Percentiles rank a stretch among this genome's conserved stretches.
Conservation (phyloP, 1,140 invertebrate species). For the Leptonema lineaticorne region DNA sequence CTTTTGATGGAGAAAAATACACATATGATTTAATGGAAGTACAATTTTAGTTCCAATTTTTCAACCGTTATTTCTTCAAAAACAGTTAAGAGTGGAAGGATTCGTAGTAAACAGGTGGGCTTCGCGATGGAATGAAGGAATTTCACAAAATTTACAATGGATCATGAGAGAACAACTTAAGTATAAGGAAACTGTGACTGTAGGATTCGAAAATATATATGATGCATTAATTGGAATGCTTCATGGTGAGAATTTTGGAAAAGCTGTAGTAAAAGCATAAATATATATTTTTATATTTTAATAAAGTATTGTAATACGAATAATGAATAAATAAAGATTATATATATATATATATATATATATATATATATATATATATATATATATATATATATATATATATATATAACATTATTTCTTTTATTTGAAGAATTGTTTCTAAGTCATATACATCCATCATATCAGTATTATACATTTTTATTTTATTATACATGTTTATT, state of each 20-base stretch:
- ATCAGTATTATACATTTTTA: too few relatives aligned
- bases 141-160: slow-evolving; percentile 60
- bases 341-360: too few relatives aligned
- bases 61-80: slow-evolving; percentile 56
- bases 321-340: too few relatives aligned
- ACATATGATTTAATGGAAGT: slow-evolving; percentile 25
- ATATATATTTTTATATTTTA: too few relatives aligned
- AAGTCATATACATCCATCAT: too few relatives aligned
- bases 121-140: slow-evolving; percentile 57
- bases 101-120: slow-evolving; percentile 58
- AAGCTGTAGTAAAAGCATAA: slow-evolving; percentile 64
- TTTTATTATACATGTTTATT: too few relatives aligned
- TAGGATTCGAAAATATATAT: slow-evolving; percentile 67
- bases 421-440: too few relatives aligned
- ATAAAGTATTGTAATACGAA: too few relatives aligned
- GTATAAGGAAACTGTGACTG: slow-evolving; percentile 60
- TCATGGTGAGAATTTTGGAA: slow-evolving; percentile 63
- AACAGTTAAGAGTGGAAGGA: slow-evolving; percentile 64
- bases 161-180: slow-evolving; percentile 61
- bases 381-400: too few relatives aligned
- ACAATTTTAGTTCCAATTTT: slow-evolving; percentile 51
- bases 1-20: background rate
- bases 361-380: too few relatives aligned
- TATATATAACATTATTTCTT: too few relatives aligned
- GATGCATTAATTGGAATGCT: slow-evolving; percentile 65